phyloP scores from a whole-genome alignment of 2,113 vertebrate genomes.

The Eulemur rufifrons region DNA sequence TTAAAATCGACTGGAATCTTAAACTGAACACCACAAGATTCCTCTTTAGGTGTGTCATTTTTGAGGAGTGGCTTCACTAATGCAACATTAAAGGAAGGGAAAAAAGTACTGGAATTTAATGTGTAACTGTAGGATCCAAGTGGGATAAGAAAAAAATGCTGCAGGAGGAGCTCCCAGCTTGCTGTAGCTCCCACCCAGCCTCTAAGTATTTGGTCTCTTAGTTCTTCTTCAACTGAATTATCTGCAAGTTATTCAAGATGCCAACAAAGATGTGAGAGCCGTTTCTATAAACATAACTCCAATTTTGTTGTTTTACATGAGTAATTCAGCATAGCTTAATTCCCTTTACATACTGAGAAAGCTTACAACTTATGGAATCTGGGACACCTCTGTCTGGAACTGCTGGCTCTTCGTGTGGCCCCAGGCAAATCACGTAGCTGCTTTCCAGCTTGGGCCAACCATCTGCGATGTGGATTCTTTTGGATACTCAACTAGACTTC shows the following conservation, averaged over 20 bases:
- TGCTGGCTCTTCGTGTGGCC: not conserved
- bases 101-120: not conserved
- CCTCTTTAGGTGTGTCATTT: not conserved
- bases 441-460: fast-evolving
- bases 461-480: not conserved
- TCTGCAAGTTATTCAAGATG: not conserved
- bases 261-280: not conserved
- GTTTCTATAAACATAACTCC: not conserved
- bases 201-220: not conserved
- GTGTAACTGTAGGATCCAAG: not conserved
- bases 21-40: not conserved
- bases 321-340: not conserved
- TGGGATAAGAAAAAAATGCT: fast-evolving
- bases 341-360: not conserved
- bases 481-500: not conserved
- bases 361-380: too few species aligned
- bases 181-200: not conserved
- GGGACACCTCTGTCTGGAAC: not conserved
- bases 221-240: not conserved
- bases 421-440: not conserved
- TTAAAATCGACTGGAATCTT: not conserved
- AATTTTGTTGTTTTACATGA: not conserved
- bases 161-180: not conserved
- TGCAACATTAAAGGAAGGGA: not conserved
- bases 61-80: not conserved